Base-by-base conservation (phyloP, 2,113 vertebrate genomes). In the Nothobranchius furzeri region DNA sequence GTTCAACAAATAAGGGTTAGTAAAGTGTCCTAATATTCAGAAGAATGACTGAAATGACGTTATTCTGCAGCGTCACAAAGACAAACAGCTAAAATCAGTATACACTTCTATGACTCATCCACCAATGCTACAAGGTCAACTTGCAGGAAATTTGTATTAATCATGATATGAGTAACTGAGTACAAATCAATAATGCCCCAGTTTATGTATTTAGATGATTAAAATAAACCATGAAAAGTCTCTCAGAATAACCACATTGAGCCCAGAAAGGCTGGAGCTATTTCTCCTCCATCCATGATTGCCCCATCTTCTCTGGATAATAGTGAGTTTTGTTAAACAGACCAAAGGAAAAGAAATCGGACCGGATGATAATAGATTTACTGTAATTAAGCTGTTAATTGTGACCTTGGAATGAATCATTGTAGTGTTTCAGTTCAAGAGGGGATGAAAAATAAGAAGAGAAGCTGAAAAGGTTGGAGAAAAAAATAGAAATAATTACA, bases 311-410 rank as follows among this genome's bases (percentile, higher is more conserved):
- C 30, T 30, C 30, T 30, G 30, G 30, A 4, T 30, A 30, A 30
- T 52, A 40, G 37, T 40, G 37, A 40, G 4, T 40, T 40, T 40
- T 40, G 1, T 30, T 3, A 30, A 30, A 30, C 30, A 30, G 30
- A 30, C 30, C 9, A 6, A 40, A 40, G 37, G 37, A 9, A 9
- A 9, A 9, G 9, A 40, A 40, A 40, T 40, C 37, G 4, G 37
- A 40, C 1, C 2, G 1, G 37, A 40, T 40, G 6, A 40, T 35
- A 25, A 64, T 17, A 54, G 9, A 54, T 2, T 25, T 20, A 62
- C 37, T 30, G 49, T 40, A 1, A 15, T 56, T 64, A 60, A 5
- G 35, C 48, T 30, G 30, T 30, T 56, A 12, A 67, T 51, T 66
- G 13, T 40, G 2, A 66, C 36, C 45, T 56, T 10, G n/a, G 9